A percentile compares a stretch with the other conserved stretches of the same genome.
These are phyloP conservation scores for Lates japonicus DNA, from an alignment of 2,797 vertebrate genomes.

Conservation along the genomic window DNA sequence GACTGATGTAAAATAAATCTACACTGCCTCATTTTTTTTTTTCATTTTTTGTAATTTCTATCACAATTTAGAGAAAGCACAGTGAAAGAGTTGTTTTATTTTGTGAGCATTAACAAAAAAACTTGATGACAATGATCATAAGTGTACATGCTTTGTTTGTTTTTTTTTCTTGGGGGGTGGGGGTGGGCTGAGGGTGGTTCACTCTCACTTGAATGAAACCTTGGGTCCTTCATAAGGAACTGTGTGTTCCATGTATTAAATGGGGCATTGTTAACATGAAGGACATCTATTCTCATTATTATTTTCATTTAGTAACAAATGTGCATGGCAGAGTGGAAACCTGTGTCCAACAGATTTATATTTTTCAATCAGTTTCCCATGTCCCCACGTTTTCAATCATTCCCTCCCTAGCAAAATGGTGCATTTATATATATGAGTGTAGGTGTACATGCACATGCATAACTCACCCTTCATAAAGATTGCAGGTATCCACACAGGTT, in stretches of 20 bases:
- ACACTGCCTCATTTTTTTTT: too few species aligned
- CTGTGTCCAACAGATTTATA: not conserved
- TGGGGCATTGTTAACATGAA: not conserved
- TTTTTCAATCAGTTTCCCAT: not conserved
- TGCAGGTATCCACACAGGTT: conserved; percentile 93
- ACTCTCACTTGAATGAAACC: not conserved
- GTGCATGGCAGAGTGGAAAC: not conserved
- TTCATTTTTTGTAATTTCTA: too few species aligned
- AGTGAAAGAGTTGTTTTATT: too few species aligned
- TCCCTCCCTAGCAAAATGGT: not conserved
- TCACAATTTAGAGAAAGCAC: too few species aligned
- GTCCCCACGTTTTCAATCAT: conserved; percentile 2
- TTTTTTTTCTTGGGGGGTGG: too few species aligned
- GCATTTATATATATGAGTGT: not conserved
- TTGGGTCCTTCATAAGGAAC: not conserved
- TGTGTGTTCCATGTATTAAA: not conserved
- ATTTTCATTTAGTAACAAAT: not conserved
- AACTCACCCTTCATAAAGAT: conserved; percentile 94
- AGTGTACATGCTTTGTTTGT: too few species aligned
- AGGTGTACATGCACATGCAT: not conserved
- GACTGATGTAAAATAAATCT: too few species aligned
- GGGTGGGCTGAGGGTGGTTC: not conserved
- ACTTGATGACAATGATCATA: too few species aligned
- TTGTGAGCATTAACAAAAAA: too few species aligned
- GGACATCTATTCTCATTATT: not conserved